These are phyloP conservation scores for Agrochola lota DNA, from an alignment of 2,888 invertebrate species.

Conservation along the genomic window DNA sequence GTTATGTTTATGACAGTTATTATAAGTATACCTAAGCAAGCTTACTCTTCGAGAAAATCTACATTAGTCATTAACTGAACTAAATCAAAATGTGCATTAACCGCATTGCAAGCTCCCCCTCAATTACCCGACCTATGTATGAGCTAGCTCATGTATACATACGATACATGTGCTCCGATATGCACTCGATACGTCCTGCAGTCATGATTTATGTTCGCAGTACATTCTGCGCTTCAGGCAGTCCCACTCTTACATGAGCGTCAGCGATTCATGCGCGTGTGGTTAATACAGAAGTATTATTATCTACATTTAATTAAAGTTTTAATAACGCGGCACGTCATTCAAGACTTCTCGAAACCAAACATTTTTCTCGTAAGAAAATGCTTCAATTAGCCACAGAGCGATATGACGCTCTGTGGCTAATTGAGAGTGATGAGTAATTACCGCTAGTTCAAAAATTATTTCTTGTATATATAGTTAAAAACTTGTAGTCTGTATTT, in stretches of 20 bases:
- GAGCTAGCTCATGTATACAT: background rate
- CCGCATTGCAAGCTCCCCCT: background rate
- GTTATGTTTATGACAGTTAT: background rate
- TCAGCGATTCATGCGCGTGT: background rate
- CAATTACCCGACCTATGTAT: background rate
- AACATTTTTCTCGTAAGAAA: background rate
- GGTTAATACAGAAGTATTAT: background rate
- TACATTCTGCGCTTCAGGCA: slow-evolving; percentile 2
- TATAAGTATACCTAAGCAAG: background rate
- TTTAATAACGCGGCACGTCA: background rate
- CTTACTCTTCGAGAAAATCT: no score
- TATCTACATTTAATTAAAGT: background rate
- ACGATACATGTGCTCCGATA: slow-evolving; percentile 13
- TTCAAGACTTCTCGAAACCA: background rate
- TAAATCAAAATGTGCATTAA: slow-evolving; percentile 21
- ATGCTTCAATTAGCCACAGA: background rate
- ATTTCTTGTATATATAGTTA: no score
- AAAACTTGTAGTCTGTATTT: no score
- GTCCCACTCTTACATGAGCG: background rate
- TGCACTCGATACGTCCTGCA: slow-evolving; percentile 23
- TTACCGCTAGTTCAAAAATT: no score
- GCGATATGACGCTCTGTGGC: background rate
- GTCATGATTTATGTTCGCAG: slow-evolving; percentile 36
- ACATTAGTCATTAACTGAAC: background rate
- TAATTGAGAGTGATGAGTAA: no score